These are phyloP conservation scores for Caretta caretta DNA, from an alignment of 2,113 vertebrate genomes.

Conservation along the genomic window DNA sequence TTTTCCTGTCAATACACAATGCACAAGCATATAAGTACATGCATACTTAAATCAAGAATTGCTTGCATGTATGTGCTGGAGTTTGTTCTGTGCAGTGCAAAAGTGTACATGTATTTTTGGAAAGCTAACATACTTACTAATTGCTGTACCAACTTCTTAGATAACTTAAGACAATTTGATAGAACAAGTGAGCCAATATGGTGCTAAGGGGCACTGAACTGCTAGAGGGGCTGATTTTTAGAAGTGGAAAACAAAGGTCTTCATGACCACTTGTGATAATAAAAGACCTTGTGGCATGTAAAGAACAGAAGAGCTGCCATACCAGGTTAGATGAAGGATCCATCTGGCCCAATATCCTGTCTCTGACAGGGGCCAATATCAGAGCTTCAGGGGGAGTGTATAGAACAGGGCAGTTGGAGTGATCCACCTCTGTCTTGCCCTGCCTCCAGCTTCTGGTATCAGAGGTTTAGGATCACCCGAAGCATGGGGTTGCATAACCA, in stretches of 20 bases:
- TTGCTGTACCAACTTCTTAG: neutral
- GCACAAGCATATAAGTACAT: neutral
- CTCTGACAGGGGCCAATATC: neutral
- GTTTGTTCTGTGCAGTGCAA: neutral
- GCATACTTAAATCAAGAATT: neutral
- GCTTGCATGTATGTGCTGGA: neutral
- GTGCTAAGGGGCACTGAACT: neutral
- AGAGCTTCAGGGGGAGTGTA: neutral
- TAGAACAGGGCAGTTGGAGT: neutral
- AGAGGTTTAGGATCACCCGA: neutral
- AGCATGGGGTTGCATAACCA: neutral
- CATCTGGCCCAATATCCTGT: neutral
- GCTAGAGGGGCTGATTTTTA: neutral
- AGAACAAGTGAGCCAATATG: neutral
- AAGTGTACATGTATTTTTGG: neutral
- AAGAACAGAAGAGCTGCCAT: neutral
- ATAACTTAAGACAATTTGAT: neutral
- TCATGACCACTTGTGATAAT: neutral
- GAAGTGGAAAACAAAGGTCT: neutral
- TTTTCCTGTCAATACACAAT: neutral
- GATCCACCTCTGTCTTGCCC: neutral
- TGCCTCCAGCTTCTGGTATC: neutral
- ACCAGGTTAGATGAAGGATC: neutral
- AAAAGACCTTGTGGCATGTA: neutral
- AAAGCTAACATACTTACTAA: neutral